These are phyloP conservation scores for Protaetia brevitarsis DNA, from an alignment of 1,140 invertebrate genomes.

Conservation along the genomic window DNA sequence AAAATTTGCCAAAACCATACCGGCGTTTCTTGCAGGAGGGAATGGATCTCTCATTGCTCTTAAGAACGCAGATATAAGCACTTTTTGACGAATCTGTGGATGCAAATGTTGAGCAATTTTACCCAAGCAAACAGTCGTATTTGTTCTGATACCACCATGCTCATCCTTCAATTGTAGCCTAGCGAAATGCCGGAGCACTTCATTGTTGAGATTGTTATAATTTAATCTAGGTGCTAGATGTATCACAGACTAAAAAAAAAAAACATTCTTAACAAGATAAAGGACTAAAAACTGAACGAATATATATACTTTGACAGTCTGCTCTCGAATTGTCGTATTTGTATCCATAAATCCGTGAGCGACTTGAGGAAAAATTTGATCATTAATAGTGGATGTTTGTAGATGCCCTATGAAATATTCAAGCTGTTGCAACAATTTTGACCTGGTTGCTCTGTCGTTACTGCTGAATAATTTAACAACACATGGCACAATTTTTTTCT, in stretches of 20 bases:
- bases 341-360: slow-evolving; percentile 94
- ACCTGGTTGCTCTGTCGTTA: slow-evolving; percentile 90
- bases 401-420: slow-evolving; percentile 78
- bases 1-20: slow-evolving; percentile 34
- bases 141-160: slow-evolving; percentile 86
- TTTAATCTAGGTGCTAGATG: slow-evolving; percentile 94
- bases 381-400: slow-evolving; percentile 72
- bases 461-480: slow-evolving; percentile 95
- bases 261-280: not conserved
- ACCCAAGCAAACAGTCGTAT: slow-evolving; percentile 97
- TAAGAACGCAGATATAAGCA: slow-evolving; percentile 94
- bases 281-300: not conserved
- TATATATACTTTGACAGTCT: slow-evolving; percentile 84
- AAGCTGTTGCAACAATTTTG: slow-evolving; percentile 87
- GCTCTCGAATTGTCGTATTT: slow-evolving; percentile 92
- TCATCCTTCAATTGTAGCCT: slow-evolving; percentile 93
- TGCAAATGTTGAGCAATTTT: slow-evolving; percentile 95
- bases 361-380: slow-evolving; percentile 88
- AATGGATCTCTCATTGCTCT: slow-evolving; percentile 93
- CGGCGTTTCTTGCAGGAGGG: slow-evolving; percentile 86
- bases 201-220: slow-evolving; percentile 96
- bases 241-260: slow-evolving; percentile 78
- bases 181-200: slow-evolving; percentile 94
- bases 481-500: slow-evolving; percentile 94
- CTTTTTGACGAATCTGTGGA: slow-evolving; percentile 87